These are phyloP conservation scores for Spodoptera littoralis DNA, from an alignment of 2,888 invertebrate genomes.

Conservation along the genomic window DNA sequence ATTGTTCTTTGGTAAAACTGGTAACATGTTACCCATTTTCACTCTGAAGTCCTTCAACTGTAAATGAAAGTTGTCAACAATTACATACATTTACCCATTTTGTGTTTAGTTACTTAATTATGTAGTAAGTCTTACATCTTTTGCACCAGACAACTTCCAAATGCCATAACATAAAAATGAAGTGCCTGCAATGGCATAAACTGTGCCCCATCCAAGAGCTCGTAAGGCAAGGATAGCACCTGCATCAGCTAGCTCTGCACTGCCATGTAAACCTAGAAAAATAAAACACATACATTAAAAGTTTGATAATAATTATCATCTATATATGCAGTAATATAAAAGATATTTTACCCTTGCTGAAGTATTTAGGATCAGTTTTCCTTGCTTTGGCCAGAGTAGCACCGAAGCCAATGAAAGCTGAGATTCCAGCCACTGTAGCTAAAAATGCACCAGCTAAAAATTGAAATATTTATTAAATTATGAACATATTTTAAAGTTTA, in stretches of 20 bases:
- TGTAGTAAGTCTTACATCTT: conserved; percentile 90
- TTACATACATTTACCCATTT: no score
- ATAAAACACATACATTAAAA: no score
- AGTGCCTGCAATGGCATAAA: conserved; percentile 96
- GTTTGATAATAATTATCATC: neutral
- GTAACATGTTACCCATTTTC: conserved; percentile 94
- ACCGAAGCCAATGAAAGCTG: conserved; percentile 94
- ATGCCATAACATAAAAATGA: conserved; percentile 93
- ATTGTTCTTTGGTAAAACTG: conserved; percentile 93
- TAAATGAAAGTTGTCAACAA: conserved; percentile 48
- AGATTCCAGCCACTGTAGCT: conserved; percentile 92
- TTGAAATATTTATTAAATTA: conserved; percentile 1
- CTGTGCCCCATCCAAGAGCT: conserved; percentile 96
- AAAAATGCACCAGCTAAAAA: conserved; percentile 91
- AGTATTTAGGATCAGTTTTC: conserved; percentile 93
- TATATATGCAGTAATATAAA: neutral
- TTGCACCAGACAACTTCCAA: conserved; percentile 96
- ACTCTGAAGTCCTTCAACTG: conserved; percentile 94
- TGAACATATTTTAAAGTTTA: neutral
- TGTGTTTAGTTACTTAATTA: neutral
- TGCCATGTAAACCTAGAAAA: conserved; percentile 86
- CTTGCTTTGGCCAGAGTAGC: conserved; percentile 93
- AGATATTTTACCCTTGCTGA: conserved; percentile 90
- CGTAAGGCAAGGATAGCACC: conserved; percentile 94
- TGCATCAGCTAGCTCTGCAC: conserved; percentile 91